Evolutionary conservation across 2,113 vertebrate species (phyloP).

Genomic region (Nycticebus coucang): DNA sequence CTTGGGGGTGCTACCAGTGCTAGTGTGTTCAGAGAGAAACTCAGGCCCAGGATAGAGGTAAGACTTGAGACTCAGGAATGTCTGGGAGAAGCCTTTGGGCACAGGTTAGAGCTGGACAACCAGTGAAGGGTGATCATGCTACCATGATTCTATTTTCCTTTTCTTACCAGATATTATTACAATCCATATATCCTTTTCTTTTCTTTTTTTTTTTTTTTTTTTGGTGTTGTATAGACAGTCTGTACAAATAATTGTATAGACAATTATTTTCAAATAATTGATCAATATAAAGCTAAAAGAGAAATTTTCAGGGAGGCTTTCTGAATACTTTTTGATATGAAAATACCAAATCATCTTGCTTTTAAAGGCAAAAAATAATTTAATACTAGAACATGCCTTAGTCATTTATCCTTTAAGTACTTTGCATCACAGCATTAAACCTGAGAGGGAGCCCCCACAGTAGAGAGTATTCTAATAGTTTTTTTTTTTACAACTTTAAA

Average conservation of each 20-base stretch:
- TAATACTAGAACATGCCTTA: background rate
- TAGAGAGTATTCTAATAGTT: slow-evolving; percentile 18
- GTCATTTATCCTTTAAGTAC: background rate
- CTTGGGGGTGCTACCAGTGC: background rate
- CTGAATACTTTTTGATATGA: slow-evolving; percentile 27
- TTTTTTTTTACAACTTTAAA: slow-evolving; percentile 37
- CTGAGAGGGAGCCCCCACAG: background rate
- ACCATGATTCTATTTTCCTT: background rate
- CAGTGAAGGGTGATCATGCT: background rate
- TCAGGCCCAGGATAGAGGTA: background rate
- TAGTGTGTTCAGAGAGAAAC: background rate
- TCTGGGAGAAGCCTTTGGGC: background rate
- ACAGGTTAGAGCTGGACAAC: background rate
- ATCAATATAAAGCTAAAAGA: background rate
- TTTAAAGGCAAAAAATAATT: slow-evolving; percentile 41
- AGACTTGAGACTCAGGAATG: background rate
- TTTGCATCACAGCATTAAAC: background rate
- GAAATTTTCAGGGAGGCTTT: background rate
- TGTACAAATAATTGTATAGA: background rate
- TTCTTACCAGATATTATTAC: background rate
- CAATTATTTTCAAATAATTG: background rate
- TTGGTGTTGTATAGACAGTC: background rate
- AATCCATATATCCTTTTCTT: background rate
- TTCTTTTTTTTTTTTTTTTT: background rate
- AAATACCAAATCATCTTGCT: slow-evolving; percentile 27